Evolutionary conservation across 2,113 vertebrate species (phyloP), one percentile per base, ranked within the genome.

Genomic region (Tetrax tetrax): DNA sequence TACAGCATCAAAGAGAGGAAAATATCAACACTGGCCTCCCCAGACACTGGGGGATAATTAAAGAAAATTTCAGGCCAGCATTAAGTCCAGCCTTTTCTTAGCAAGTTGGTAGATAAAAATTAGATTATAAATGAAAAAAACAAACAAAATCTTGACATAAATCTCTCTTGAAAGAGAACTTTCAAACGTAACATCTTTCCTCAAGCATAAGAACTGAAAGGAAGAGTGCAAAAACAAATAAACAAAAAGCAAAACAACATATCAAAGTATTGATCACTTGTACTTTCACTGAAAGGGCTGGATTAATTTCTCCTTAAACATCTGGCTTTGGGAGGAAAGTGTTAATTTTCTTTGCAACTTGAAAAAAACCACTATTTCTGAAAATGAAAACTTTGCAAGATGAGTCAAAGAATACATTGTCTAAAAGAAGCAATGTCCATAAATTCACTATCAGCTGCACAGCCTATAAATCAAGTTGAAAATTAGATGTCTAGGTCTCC

Each of bases 301-400:
- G 66, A 86, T 12, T 0, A 74, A 78, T 93, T 91, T 74, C 21
- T 66, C 47, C 69, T 19, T 28, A 48, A 87, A 84, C 13, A 48
- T 27, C 60, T 90, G 74, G 33, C 21, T 76, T 64, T 45, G 6
- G 45, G 47, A 89, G 45, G 71, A 60, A 91, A 83, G 48, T 4
- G 33, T 82, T 91, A 90, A 86, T 23, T 87, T 76, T 22, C 54
- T 85, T 87, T 81, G 45, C 45, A 89, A 60, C 24, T 84, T 70
- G n/a, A 56, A 11, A 11, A 6, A 50, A 23, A 68, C 16, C 21
- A 64, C n/a, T 47, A 31, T 50, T 86, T 80, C 59, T 65, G 35
- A 91, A 90, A 93, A 89, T 51, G 6, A 66, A 48, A 79, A 90
- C 29, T 76, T 90, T 27, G 43, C 41, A 88, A 96, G 66, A 88